These are phyloP conservation scores for Zalophus californianus DNA, from an alignment of 2,797 vertebrate genomes.

Conservation along the genomic window DNA sequence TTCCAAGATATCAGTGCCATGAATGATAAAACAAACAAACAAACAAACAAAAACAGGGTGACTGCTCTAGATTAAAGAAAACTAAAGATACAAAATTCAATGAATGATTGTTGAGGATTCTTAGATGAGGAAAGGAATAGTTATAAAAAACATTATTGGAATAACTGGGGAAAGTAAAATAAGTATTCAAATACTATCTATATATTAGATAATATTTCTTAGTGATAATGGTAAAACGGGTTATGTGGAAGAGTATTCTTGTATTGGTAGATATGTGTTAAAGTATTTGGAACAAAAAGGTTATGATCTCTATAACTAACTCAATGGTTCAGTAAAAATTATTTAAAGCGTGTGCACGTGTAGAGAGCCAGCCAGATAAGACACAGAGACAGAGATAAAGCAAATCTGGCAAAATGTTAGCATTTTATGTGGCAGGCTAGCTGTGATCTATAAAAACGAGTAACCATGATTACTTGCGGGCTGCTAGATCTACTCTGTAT, in stretches of 20 bases:
- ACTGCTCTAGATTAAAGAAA: neutral
- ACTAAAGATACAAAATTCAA: neutral
- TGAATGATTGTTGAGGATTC: neutral
- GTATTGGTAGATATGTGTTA: neutral
- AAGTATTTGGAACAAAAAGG: neutral
- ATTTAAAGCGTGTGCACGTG: neutral
- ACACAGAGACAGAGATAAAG: neutral
- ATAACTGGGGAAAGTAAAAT: neutral
- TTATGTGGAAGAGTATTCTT: neutral
- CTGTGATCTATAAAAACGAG: neutral
- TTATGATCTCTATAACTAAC: neutral
- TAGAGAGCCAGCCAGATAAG: neutral
- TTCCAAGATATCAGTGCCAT: neutral
- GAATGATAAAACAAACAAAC: conserved; percentile 20
- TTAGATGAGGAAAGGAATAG: neutral
- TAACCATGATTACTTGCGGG: neutral
- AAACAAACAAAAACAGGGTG: neutral
- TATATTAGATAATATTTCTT: neutral
- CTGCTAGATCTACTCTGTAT: neutral
- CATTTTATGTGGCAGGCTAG: neutral
- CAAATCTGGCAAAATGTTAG: conserved; percentile 46
- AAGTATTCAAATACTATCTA: neutral
- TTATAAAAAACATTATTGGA: neutral
- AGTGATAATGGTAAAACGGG: neutral
- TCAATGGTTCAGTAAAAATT: neutral